Evolutionary conservation across 2,113 vertebrate species (phyloP).

Genomic region (Sphaerodactylus townsendi): DNA sequence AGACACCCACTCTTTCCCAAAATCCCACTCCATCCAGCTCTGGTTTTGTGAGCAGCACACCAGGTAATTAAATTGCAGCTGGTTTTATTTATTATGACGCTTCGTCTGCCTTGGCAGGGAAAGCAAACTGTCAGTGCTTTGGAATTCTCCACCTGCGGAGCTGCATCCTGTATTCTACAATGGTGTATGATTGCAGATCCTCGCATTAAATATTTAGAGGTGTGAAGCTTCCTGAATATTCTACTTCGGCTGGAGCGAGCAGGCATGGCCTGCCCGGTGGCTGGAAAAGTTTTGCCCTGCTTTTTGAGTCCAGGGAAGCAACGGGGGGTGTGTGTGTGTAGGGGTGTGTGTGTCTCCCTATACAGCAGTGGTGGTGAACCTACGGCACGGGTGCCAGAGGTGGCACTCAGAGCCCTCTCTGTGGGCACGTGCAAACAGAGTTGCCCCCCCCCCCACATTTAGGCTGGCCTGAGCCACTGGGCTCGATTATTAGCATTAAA

Average conservation of each 20-base stretch:
- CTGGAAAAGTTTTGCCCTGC: background rate
- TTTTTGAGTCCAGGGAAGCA: background rate
- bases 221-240: background rate
- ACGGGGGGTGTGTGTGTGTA: too few relatives aligned
- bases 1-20: conserved; percentile 16
- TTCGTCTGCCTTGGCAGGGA: conserved; percentile 21
- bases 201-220: conserved; percentile 10
- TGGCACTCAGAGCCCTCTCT: too few relatives aligned
- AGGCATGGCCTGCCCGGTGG: background rate
- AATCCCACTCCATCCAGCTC: background rate
- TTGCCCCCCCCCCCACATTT: too few relatives aligned
- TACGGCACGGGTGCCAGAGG: too few relatives aligned
- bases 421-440: too few relatives aligned
- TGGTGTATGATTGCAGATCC: conserved; percentile 18
- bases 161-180: conserved; percentile 20
- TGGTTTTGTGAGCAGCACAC: conserved; percentile 36
- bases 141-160: conserved; percentile 22
- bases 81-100: conserved; percentile 44
- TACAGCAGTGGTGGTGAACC: too few relatives aligned
- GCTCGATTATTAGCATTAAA: too few relatives aligned
- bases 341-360: too few relatives aligned
- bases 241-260: background rate
- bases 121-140: conserved; percentile 24
- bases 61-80: conserved; percentile 47
- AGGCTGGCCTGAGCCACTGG: too few relatives aligned